Evolutionary conservation across 2,797 vertebrate genomes (phyloP).

Genomic region (Lutjanus campechanus): DNA sequence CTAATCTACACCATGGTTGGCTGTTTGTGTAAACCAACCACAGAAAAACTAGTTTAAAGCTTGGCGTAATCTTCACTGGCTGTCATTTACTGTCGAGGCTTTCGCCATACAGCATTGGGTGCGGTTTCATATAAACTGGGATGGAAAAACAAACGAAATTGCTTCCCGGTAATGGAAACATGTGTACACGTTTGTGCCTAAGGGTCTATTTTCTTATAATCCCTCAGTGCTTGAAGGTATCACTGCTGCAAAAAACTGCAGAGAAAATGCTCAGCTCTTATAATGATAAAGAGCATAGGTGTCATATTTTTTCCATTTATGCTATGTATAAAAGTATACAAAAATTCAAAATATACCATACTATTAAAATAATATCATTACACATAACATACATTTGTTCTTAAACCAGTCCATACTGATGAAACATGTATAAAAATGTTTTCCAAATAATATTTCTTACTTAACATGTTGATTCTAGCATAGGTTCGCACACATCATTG

Average conservation of each 20-base stretch:
- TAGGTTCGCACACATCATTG: conserved; percentile 63
- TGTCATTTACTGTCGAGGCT: too few relatives aligned
- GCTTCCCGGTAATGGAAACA: too few relatives aligned
- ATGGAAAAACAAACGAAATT: too few relatives aligned
- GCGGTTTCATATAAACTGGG: too few relatives aligned
- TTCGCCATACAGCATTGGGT: too few relatives aligned
- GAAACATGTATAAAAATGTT: conserved; percentile 50
- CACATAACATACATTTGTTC: conserved; percentile 42
- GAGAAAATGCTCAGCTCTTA: conserved; percentile 58
- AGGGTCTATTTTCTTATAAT: neutral
- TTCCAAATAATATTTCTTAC: conserved; percentile 15
- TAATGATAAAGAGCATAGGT: conserved; percentile 58
- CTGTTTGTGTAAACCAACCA: too few relatives aligned
- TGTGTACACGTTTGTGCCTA: neutral
- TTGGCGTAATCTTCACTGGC: too few relatives aligned
- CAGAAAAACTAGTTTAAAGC: too few relatives aligned
- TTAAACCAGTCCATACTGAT: conserved; percentile 44
- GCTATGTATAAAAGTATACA: conserved; percentile 64
- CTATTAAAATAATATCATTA: conserved; percentile 27
- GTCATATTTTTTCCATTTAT: conserved; percentile 34
- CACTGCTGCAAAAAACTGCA: conserved; percentile 63
- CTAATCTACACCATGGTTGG: too few relatives aligned
- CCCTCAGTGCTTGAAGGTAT: neutral
- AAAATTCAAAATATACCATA: conserved; percentile 58
- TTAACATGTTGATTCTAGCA: conserved; percentile 70